These are phyloP conservation scores for Heliconius melpomene DNA, from an alignment of 1,140 invertebrate genomes.

Conservation along the genomic window DNA sequence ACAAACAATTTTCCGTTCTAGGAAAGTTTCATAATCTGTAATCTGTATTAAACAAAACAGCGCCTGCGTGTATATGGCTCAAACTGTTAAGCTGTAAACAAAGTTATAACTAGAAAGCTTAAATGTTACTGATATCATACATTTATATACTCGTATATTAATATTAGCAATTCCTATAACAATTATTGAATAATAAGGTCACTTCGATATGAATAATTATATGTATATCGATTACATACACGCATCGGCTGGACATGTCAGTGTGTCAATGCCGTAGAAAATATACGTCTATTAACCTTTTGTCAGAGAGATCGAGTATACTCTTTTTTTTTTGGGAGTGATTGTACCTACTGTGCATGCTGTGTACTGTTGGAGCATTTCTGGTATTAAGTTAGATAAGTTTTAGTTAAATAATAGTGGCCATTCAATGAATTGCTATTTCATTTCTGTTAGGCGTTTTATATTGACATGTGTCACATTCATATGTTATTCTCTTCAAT, in stretches of 20 bases:
- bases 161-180: slow-evolving; percentile 17
- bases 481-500: too few species aligned
- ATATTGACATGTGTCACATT: too few species aligned
- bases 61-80: not conserved
- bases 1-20: not conserved
- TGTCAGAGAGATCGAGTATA: not conserved
- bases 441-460: too few species aligned
- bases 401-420: too few species aligned
- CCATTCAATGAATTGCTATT: too few species aligned
- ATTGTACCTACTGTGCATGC: not conserved
- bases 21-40: not conserved
- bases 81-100: not conserved
- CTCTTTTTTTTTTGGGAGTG: not conserved
- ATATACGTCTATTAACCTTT: slow-evolving; percentile 18
- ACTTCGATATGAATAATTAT: slow-evolving; percentile 4
- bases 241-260: slow-evolving; percentile 9
- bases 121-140: not conserved
- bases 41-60: not conserved
- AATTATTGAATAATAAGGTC: not conserved
- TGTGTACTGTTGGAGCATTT: too few species aligned
- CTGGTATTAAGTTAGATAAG: too few species aligned
- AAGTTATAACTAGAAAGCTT: not conserved
- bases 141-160: not conserved
- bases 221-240: slow-evolving; percentile 2
- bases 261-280: slow-evolving; percentile 22